Conservation (phyloP, 1,140 invertebrate genomes). For the Venturia canescens region DNA sequence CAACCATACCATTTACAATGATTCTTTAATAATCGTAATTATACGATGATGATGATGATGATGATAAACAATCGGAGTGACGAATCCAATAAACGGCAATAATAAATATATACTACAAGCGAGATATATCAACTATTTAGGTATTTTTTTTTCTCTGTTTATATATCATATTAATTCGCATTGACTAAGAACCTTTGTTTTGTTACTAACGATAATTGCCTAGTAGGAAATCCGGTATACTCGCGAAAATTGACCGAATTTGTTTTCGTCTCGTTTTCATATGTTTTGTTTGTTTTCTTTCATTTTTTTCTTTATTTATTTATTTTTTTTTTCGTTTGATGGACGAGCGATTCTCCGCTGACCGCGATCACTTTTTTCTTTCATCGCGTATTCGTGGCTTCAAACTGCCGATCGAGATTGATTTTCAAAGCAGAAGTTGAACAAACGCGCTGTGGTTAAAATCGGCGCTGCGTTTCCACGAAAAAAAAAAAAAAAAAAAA, state of each 20-base stretch:
- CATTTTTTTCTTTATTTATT: conserved; percentile 12
- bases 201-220: conserved; percentile 34
- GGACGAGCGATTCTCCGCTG: conserved; percentile 2
- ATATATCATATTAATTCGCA: conserved; percentile 27
- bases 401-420: background rate
- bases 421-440: background rate
- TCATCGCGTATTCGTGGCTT: background rate
- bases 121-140: background rate
- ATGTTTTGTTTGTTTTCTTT: no score
- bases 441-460: no score
- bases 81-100: background rate
- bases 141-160: background rate
- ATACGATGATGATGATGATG: background rate
- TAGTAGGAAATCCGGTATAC: conserved; percentile 35
- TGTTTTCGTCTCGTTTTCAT: no score
- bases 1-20: conserved; percentile 20
- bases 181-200: conserved; percentile 35
- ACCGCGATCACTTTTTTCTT: conserved; percentile 27
- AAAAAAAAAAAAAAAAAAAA: no score
- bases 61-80: conserved; percentile 11
- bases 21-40: background rate
- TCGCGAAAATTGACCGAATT: conserved; percentile 45
- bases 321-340: conserved; percentile 1
- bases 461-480: background rate
- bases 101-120: conserved; percentile 1